These are phyloP conservation scores for Lepidocyrtoides sp. DNA, from an alignment of 2,888 invertebrate species.

Conservation along the genomic window DNA sequence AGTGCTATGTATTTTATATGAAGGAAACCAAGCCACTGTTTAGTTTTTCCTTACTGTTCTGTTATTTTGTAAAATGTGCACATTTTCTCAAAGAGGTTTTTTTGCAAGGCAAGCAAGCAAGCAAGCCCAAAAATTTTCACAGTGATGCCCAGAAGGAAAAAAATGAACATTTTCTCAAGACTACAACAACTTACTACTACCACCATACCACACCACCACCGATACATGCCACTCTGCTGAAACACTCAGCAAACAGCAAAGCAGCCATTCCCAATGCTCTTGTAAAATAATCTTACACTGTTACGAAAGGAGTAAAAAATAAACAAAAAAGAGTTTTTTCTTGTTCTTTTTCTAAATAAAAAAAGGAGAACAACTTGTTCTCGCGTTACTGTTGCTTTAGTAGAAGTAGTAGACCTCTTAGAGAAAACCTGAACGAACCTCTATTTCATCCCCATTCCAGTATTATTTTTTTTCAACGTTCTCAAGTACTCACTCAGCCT, in stretches of 20 bases:
- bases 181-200: neutral
- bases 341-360: neutral
- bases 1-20: conserved; percentile 15
- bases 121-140: neutral
- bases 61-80: conserved; percentile 21
- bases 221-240: no score
- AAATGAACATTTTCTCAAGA: conserved; percentile 40
- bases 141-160: conserved; percentile 33
- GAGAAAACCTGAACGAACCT: neutral
- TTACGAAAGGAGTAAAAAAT: conserved; percentile 11
- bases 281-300: neutral
- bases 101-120: no score
- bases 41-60: neutral
- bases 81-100: conserved; percentile 26
- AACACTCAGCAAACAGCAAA: no score
- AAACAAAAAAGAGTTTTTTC: conserved; percentile 4
- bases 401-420: neutral
- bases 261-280: neutral
- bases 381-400: neutral
- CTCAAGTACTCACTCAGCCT: neutral
- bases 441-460: neutral
- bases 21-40: neutral
- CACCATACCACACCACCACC: neutral
- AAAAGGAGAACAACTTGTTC: neutral
- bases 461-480: neutral